Evolutionary conservation across 2,888 invertebrate species (phyloP).

Genomic region (Neuroscelio doddi): DNA sequence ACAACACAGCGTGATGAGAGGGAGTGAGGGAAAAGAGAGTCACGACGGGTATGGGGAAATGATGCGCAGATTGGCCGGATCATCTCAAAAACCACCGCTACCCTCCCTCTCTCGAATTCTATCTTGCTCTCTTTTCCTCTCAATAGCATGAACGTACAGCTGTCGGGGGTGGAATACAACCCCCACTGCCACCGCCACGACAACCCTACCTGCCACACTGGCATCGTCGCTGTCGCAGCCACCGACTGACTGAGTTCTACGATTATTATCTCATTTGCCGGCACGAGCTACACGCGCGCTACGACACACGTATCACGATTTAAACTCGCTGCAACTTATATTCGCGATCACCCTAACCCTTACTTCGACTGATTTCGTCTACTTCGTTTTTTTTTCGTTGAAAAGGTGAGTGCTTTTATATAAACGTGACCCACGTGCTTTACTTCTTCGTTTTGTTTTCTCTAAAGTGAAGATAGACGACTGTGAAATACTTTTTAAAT

Average conservation of each 20-base stretch:
- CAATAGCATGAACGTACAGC: conserved; percentile 44
- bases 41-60: conserved; percentile 65
- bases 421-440: no score
- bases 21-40: conserved; percentile 17
- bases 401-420: conserved; percentile 76
- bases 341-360: conserved; percentile 5
- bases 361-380: not conserved
- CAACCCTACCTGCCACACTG: conserved; percentile 53
- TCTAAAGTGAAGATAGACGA: no score
- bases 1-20: conserved; percentile 16
- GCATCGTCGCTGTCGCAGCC: conserved; percentile 57
- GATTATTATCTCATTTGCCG: conserved; percentile 71
- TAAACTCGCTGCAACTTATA: conserved; percentile 20
- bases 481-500: no score
- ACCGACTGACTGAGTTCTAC: conserved; percentile 62
- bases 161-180: conserved; percentile 57
- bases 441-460: no score
- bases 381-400: not conserved
- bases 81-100: conserved; percentile 71
- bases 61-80: conserved; percentile 73
- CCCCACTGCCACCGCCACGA: conserved; percentile 57
- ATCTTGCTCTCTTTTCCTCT: conserved; percentile 33
- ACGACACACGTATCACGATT: conserved; percentile 24
- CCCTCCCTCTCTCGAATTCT: conserved; percentile 38
- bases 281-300: conserved; percentile 54